Evolutionary conservation across 1,140 invertebrate species (phyloP), one percentile per base, ranked within the genome.

Genomic region (Gonioctena quinquepunctata): DNA sequence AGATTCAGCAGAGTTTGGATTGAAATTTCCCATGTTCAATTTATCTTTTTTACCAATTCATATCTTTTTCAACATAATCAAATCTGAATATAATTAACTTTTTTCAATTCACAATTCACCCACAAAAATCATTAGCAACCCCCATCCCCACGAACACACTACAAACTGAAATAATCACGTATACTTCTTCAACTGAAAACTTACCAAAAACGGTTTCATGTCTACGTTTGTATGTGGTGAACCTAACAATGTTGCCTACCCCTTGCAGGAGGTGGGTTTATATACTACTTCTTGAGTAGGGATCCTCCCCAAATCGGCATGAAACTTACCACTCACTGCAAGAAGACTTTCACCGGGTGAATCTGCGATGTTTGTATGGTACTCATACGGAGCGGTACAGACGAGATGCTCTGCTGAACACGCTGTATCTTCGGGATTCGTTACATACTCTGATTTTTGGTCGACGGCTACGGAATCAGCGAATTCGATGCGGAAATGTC

Each of bases 171-270:
- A n/a, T n/a, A n/a, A n/a, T n/a, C n/a, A n/a, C n/a, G n/a, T n/a
- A n/a, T n/a, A n/a, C n/a, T n/a, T n/a, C n/a, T n/a, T n/a, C n/a
- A n/a, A n/a, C n/a, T n/a, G n/a, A n/a, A n/a, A 8, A 68, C 77
- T 77, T 76, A 79, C 77, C 72, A 79, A 52, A 74, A 79, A 74
- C 59, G 76, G 76, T 66, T 73, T 77, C 77, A 79, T 79, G 74
- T 77, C 62, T 73, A 48, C 57, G 60, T 68, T 66, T 69, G 70
- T 61, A 69, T 27, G 61, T 13, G 33, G 33, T 69, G 59, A 66
- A 76, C 62, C 66, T 60, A 69, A 74, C 76, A 42, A 42, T 79
- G 76, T 77, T 77, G 72, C 25, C 68, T 74, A 73, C 70, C 76
- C 76, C 75, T 62, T 73, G 50, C 18, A n/a, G 66, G 68, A 77